A percentile compares a stretch with the other conserved stretches of the same genome.
Evolutionary conservation across 2,113 vertebrate species (phyloP).

Genomic region (Physeter macrocephalus): DNA sequence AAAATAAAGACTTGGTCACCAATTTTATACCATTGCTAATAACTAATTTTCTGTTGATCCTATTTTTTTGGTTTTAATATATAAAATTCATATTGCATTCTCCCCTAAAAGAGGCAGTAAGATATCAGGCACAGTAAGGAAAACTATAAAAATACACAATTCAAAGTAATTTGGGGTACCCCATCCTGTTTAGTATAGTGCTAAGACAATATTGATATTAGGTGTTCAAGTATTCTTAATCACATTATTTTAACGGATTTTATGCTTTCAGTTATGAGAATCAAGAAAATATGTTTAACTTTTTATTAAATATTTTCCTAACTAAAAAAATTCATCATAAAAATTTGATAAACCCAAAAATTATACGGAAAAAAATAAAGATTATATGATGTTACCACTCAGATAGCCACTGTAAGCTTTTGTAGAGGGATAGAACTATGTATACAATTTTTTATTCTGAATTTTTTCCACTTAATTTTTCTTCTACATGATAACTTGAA

Average conservation of each 20-base stretch:
- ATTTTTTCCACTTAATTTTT: not conserved
- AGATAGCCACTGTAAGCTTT: not conserved
- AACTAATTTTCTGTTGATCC: not conserved
- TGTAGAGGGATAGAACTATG: not conserved
- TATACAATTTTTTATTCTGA: not conserved
- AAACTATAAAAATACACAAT: not conserved
- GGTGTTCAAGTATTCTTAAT: not conserved
- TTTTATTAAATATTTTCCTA: not conserved
- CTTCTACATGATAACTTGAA: not conserved
- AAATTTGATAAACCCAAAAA: not conserved
- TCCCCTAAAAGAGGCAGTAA: not conserved
- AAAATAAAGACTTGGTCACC: not conserved
- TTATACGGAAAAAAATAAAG: slow-evolving; percentile 1
- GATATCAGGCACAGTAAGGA: not conserved
- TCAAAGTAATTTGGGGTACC: not conserved
- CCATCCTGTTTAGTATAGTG: not conserved
- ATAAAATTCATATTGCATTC: not conserved
- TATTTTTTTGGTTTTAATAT: not conserved
- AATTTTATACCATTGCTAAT: not conserved
- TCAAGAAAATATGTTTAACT: not conserved
- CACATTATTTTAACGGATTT: not conserved
- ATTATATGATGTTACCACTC: not conserved
- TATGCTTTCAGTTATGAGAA: not conserved
- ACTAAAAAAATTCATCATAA: not conserved
- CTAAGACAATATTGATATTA: not conserved